Conservation (phyloP, 2,888 invertebrate genomes). For the Dioctria linearis region DNA sequence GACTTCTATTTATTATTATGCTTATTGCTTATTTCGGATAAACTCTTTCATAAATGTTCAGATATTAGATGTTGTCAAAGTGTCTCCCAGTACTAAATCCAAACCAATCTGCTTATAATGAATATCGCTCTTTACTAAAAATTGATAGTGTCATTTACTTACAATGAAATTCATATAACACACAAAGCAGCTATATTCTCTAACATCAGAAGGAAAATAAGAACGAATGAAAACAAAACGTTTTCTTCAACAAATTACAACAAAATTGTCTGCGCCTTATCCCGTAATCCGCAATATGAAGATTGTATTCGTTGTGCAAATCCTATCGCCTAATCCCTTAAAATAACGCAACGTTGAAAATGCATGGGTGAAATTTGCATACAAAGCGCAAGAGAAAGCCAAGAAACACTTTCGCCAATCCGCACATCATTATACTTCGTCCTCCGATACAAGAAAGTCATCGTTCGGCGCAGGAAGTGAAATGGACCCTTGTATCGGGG, state of each 20-base stretch:
- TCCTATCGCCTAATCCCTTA: slow-evolving; percentile 45
- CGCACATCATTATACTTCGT: slow-evolving; percentile 48
- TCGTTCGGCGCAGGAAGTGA: slow-evolving; percentile 43
- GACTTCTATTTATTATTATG: too few relatives aligned
- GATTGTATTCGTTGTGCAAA: slow-evolving; percentile 49
- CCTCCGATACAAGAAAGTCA: slow-evolving; percentile 50
- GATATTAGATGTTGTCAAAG: too few relatives aligned
- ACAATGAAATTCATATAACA: too few relatives aligned
- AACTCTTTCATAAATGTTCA: too few relatives aligned
- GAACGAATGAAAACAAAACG: neutral
- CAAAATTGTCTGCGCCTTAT: slow-evolving; percentile 50
- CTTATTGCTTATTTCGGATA: too few relatives aligned
- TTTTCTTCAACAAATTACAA: slow-evolving; percentile 41
- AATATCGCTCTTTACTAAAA: too few relatives aligned
- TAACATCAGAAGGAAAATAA: neutral
- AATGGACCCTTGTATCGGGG: slow-evolving; percentile 38
- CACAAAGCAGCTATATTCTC: too few relatives aligned
- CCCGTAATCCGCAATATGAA: slow-evolving; percentile 50
- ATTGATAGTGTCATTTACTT: too few relatives aligned
- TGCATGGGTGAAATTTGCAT: slow-evolving; percentile 44
- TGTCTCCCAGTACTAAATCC: too few relatives aligned
- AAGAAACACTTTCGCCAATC: slow-evolving; percentile 50
- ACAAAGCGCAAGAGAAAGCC: slow-evolving; percentile 50
- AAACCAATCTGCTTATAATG: too few relatives aligned
- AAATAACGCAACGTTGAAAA: slow-evolving; percentile 33